Evolutionary conservation across 1,140 invertebrate genomes (phyloP), one percentile per base, ranked within the genome.

Genomic region (Stegodyphus mimosarum): DNA sequence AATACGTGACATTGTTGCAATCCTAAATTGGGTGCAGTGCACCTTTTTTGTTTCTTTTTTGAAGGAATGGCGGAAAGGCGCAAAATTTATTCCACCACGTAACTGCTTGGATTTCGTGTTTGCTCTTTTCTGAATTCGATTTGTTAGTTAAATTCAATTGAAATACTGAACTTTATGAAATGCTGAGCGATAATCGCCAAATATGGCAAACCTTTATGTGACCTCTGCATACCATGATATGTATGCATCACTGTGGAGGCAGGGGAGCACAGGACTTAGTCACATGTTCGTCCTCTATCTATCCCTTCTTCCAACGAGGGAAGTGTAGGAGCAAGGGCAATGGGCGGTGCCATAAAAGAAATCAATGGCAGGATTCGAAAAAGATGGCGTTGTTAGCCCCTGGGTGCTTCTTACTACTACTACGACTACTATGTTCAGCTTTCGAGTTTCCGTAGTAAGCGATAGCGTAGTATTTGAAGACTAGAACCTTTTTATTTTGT

Each of bases 351-450:
- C 80, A 66, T 66, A 73, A 83, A 74, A 83, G 80, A 83, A 83
- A 83, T 83, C 80, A 83, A 83, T 83, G 80, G 60, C 70, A 48
- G 80, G 60, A 74, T 74, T 72, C 67, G 80, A 83, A 83, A 83
- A 83, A 83, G 80, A 83, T 83, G 80, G 80, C 80, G 80, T 74
- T 11, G 15, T 9, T 15, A 9, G 9, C 55, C 15, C 9, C 9
- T 9, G 9, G 55, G n/a, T 9, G 17, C 33, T 80, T 80, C 64
- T 55, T 83, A 83, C 80, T 74, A 83, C 80, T 60, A 60, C 55
- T 60, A 60, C 55, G 55, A 60, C 15, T 60, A 15, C 15, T 60
- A 15, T 33, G 33, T 33, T 33, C 33, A 33, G 33, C 33, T 33
- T 33, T 33, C 33, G 33, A 33, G 33, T 33, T 33, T 3, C 33